These are phyloP conservation scores for Acheta domesticus DNA, from an alignment of 2,888 invertebrate genomes.

Conservation along the genomic window DNA sequence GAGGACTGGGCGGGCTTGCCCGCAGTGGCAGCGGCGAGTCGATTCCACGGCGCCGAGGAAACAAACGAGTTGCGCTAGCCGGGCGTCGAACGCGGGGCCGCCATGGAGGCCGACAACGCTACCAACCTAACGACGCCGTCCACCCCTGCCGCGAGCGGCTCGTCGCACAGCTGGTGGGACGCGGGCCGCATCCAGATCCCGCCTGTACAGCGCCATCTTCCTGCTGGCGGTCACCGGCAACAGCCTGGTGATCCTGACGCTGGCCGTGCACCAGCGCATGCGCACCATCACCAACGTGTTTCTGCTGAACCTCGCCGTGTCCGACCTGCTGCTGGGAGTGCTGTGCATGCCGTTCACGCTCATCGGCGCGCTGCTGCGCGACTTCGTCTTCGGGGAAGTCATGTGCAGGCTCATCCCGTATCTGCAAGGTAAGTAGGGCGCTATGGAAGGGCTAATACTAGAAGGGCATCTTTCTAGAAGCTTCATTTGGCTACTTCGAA, in stretches of 20 bases:
- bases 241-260: constrained; percentile 71
- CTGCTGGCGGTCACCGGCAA: constrained; percentile 75
- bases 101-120: constrained; percentile 10
- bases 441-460: too few relatives aligned
- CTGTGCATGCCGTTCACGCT: constrained; percentile 21
- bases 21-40: too few relatives aligned
- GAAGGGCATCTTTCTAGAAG: too few relatives aligned
- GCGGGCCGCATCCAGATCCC: constrained; percentile 55
- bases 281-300: constrained; percentile 76
- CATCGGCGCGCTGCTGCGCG: constrained; percentile 3
- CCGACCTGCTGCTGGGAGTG: constrained; percentile 20
- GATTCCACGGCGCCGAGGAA: too few relatives aligned
- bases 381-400: neutral
- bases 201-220: constrained; percentile 72
- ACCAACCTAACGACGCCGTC: too few relatives aligned
- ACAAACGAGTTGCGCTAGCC: too few relatives aligned
- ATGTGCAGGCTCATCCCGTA: constrained; percentile 19
- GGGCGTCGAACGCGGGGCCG: too few relatives aligned
- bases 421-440: neutral
- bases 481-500: too few relatives aligned
- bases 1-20: too few relatives aligned
- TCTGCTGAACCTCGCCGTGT: constrained; percentile 61
- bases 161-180: constrained; percentile 42
- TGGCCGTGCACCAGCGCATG: constrained; percentile 72
- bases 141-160: neutral